Evolutionary conservation across 2,113 vertebrate genomes (phyloP).

Genomic region (Lonchura striata): DNA sequence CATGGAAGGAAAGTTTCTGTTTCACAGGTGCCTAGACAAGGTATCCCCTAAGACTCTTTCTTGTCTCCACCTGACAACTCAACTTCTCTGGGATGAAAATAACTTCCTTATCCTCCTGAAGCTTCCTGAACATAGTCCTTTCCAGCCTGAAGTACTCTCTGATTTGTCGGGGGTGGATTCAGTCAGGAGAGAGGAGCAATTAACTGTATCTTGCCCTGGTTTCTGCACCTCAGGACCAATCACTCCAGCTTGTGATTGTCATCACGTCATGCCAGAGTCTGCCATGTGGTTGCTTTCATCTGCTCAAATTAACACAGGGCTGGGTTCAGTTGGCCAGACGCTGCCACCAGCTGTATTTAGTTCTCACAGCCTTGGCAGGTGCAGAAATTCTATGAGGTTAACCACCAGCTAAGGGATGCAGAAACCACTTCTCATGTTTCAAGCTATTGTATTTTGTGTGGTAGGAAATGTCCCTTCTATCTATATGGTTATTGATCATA

Average conservation of each 20-base stretch:
- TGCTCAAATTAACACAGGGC: conserved; percentile 38
- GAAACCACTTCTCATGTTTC: conserved; percentile 44
- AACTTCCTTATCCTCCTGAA: neutral
- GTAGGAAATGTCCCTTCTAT: conserved; percentile 53
- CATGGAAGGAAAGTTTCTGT: neutral
- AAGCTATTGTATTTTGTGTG: conserved; percentile 54
- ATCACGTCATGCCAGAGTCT: neutral
- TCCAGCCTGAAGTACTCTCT: neutral
- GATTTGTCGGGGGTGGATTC: neutral
- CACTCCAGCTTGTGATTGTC: neutral
- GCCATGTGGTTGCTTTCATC: conserved; percentile 47
- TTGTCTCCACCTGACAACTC: neutral
- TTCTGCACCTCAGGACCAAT: neutral
- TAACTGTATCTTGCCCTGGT: neutral
- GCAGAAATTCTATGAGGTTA: conserved; percentile 59
- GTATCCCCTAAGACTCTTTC: neutral
- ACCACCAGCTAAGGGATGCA: conserved; percentile 51
- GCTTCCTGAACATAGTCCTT: neutral
- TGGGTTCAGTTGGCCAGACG: conserved; percentile 32
- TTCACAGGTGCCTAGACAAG: neutral
- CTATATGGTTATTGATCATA: conserved; percentile 62
- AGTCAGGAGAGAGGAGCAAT: neutral
- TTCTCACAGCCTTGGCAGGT: conserved; percentile 66
- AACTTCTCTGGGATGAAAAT: neutral
- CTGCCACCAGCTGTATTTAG: conserved; percentile 59